Conservation (phyloP, 2,113 vertebrate genomes). For the Benitochromis conjunctus region DNA sequence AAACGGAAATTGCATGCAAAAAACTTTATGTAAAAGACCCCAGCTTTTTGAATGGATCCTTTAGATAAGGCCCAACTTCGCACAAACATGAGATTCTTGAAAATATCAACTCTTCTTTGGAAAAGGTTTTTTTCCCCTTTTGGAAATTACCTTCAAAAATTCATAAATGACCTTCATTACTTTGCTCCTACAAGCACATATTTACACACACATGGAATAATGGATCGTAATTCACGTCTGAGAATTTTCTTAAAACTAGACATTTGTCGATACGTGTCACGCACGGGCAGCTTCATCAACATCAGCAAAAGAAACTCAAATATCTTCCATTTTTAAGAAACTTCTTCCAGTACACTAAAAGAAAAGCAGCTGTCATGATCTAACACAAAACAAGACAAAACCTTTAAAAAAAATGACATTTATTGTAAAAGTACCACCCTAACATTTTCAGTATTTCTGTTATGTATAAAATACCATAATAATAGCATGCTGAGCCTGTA, state of each 20-base stretch:
- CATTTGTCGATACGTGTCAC: rapidly evolving
- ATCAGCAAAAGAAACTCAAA: background rate
- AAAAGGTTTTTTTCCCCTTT: background rate
- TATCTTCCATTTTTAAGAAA: background rate
- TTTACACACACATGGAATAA: background rate
- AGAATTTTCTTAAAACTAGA: background rate
- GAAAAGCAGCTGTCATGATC: background rate
- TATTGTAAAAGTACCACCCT: background rate
- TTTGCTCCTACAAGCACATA: background rate
- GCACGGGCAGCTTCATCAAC: background rate
- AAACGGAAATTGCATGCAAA: slow-evolving; percentile 70
- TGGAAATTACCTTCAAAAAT: background rate
- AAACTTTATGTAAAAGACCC: slow-evolving; percentile 63
- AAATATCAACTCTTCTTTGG: background rate
- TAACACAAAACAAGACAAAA: background rate
- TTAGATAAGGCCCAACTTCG: slow-evolving; percentile 33
- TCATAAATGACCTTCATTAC: background rate
- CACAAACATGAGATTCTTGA: background rate
- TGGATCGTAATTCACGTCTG: background rate
- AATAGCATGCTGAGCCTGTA: background rate
- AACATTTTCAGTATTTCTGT: background rate
- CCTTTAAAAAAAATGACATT: background rate
- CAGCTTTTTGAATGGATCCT: slow-evolving; percentile 56
- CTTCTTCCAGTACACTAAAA: background rate
- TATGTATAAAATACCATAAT: background rate